Conservation (phyloP, 2,888 invertebrate species). For the Caenorhabditis angaria region DNA sequence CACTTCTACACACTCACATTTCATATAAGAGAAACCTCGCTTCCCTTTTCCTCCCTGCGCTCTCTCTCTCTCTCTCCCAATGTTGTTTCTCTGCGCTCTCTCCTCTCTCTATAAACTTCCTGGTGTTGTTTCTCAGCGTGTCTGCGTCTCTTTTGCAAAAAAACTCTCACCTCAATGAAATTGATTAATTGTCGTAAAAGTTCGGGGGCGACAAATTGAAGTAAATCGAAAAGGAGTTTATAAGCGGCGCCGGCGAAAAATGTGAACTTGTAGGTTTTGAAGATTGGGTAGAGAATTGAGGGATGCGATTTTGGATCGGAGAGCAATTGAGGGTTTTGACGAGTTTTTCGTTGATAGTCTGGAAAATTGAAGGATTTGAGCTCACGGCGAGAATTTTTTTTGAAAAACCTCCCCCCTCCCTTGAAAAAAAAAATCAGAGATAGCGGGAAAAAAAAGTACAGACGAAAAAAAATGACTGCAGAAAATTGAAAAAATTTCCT, state of each 20-base stretch:
- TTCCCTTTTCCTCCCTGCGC: neutral
- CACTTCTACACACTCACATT: too few relatives aligned
- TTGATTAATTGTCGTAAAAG: constrained; percentile 63
- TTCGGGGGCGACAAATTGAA: constrained; percentile 67
- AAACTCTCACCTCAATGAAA: constrained; percentile 56
- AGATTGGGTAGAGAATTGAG: constrained; percentile 65
- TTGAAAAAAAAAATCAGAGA: too few relatives aligned
- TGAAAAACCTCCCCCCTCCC: too few relatives aligned
- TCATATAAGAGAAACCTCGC: neutral
- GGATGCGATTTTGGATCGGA: constrained; percentile 55
- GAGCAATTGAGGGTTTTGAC: constrained; percentile 22
- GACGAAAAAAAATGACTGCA: too few relatives aligned
- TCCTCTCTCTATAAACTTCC: too few relatives aligned
- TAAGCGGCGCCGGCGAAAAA: constrained; percentile 61
- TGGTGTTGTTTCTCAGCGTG: too few relatives aligned
- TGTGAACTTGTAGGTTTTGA: constrained; percentile 65
- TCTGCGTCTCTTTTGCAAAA: too few relatives aligned
- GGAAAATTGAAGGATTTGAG: constrained; percentile 2
- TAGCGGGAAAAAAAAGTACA: too few relatives aligned
- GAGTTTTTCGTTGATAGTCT: constrained; percentile 18
- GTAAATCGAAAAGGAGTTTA: constrained; percentile 67
- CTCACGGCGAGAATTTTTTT: too few relatives aligned
- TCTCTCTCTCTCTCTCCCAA: neutral
- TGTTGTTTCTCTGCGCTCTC: too few relatives aligned
- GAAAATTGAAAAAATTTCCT: too few relatives aligned